Conservation (phyloP, 2,113 vertebrate genomes). For the Origma solitaria region DNA sequence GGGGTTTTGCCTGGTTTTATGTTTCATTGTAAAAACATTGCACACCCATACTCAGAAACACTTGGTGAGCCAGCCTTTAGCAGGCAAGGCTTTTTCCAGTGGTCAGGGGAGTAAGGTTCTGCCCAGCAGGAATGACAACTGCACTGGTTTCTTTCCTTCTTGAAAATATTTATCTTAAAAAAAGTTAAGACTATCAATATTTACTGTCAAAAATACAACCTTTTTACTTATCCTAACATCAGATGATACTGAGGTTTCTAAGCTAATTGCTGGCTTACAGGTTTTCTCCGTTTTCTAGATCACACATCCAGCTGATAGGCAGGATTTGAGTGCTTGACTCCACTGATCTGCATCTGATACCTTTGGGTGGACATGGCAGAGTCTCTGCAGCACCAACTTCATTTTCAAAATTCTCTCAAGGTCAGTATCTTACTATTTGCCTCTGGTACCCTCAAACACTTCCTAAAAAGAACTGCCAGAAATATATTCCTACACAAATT, state of each 20-base stretch:
- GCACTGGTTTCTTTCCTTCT: background rate
- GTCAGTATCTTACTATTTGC: background rate
- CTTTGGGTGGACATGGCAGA: background rate
- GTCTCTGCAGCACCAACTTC: background rate
- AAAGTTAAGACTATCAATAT: background rate
- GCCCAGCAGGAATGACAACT: background rate
- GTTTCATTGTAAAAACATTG: background rate
- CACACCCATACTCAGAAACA: background rate
- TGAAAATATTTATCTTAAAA: background rate
- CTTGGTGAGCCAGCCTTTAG: background rate
- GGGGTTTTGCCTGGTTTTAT: background rate
- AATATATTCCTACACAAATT: background rate
- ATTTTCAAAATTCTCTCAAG: background rate
- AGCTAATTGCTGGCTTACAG: background rate
- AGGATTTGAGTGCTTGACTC: background rate
- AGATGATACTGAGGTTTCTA: background rate
- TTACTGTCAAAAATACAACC: background rate
- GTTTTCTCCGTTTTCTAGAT: background rate
- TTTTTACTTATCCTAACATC: background rate
- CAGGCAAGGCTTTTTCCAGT: background rate
- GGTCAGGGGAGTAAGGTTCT: background rate
- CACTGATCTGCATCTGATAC: background rate
- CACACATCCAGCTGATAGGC: background rate
- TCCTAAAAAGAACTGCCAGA: background rate
- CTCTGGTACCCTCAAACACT: background rate